Base-by-base conservation (phyloP, 2,113 vertebrate genomes). In the Acanthochromis polyacanthus region DNA sequence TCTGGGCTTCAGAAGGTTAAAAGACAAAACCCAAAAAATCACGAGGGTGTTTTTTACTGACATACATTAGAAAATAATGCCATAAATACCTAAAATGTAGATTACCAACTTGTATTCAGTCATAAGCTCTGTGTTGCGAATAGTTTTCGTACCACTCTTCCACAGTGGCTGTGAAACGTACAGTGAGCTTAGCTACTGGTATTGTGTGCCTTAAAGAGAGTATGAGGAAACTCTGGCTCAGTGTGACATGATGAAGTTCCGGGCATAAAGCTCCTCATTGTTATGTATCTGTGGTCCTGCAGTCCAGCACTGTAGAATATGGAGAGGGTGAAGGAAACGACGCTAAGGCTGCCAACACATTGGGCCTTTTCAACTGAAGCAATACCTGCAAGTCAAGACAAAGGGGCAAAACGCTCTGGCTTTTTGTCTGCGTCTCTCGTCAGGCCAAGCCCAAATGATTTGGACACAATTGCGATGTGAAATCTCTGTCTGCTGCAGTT, bases 201-300 rank as follows among this genome's bases (percentile, higher is more conserved):
- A 83, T 88, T 86, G 81, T 86, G 59, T 10, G 63, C 62, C 46
- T 60, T 84, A 65, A 80, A 65, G 55, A 43, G 51, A 72, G 61
- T 25, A 81, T 90, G 84, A 91, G 81, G 87, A 93, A 89, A 93
- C 80, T 69, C 60, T 71, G 72, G 59, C 68, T 82, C 65, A 36
- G 77, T 75, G 78, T 84, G 84, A 83, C 87, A 69, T 72, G 78
- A 82, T 88, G 72, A 89, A 83, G 76, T 85, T 84, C 53, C 78
- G 48, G 71, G 78, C 83, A 82, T 68, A 73, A 90, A 91, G 83
- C 81, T 78, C 40, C 71, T 92, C 86, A 83, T 89, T 92, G 87
- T 91, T 90, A 69, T 85, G 86, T 81, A 74, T 85, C 71, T 68
- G 70, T 57, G 83, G 81, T 68, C 65, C 51, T 81, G 71, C 55